phyloP scores from a whole-genome alignment of 2,113 vertebrate species.

The Felis catus region F.catus_Fca126_mat1.0 CM031411.1:34265501-34266000 shows the following conservation, averaged over 20 bases:
- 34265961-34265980: not conserved
- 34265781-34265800: not conserved
- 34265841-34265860: not conserved
- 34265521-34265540: conserved; percentile 11
- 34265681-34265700: conserved; percentile 1
- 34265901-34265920: not conserved
- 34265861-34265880: not conserved
- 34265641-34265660: not conserved
- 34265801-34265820: not conserved
- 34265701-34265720: not conserved
- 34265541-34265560: not conserved
- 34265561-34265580: not conserved
- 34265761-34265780: not conserved
- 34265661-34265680: not conserved
- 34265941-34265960: conserved; percentile 33
- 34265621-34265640: not conserved
- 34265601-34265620: not conserved
- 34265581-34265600: not conserved
- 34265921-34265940: not conserved
- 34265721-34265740: not conserved
- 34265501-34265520: conserved; percentile 30
- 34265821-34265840: not conserved
- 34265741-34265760: not conserved
- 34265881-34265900: not conserved
- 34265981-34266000: conserved; percentile 28